Conservation (phyloP, 2,888 invertebrate species). For the Vesta saturnalis region DNA sequence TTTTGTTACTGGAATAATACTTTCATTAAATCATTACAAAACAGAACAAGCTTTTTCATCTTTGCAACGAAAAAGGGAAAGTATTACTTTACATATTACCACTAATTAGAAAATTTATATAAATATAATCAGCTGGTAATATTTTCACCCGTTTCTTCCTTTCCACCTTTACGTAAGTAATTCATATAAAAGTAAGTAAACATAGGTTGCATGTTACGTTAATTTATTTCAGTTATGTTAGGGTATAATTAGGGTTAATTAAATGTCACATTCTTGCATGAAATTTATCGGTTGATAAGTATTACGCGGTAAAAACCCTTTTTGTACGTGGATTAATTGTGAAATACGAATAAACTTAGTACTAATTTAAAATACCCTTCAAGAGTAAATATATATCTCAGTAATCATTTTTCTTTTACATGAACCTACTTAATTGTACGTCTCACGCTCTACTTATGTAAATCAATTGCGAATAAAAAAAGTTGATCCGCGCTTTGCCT, state of each 20-base stretch:
- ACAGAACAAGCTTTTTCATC: no score
- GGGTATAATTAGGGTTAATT: conserved; percentile 5
- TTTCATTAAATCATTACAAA: no score
- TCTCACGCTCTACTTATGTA: conserved; percentile 30
- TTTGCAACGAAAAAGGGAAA: no score
- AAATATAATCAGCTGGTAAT: no score
- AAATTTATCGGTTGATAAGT: neutral
- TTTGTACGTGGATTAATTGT: no score
- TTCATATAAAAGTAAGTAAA: neutral
- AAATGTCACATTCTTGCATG: conserved; percentile 13
- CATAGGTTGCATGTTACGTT: neutral
- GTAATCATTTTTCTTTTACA: conserved; percentile 13
- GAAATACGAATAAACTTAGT: no score
- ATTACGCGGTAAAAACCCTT: no score
- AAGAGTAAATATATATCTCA: neutral
- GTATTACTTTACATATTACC: no score
- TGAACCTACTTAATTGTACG: conserved; percentile 15
- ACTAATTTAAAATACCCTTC: neutral
- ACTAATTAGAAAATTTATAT: no score
- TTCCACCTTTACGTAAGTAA: no score
- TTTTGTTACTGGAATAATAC: no score
- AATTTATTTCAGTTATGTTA: neutral
- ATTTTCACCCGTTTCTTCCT: no score
- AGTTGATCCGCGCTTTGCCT: conserved; percentile 16
- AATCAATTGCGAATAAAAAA: conserved; percentile 21